Conservation (phyloP, 2,797 vertebrate genomes). For the Eulemur coronatus region DNA sequence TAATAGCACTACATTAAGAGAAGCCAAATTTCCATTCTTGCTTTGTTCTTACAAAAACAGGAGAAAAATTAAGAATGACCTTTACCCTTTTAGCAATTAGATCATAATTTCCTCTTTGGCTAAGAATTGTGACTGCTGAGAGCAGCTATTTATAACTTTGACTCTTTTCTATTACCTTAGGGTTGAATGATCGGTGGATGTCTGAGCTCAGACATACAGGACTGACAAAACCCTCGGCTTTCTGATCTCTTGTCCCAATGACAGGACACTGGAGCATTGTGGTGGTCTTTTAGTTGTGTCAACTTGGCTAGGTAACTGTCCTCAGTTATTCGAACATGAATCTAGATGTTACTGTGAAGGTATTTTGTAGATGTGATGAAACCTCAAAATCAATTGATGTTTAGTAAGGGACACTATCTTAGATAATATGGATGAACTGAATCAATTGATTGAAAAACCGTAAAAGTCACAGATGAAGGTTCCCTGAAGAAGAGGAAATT, state of each 20-base stretch:
- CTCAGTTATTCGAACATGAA: neutral
- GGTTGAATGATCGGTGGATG: neutral
- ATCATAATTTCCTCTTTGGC: neutral
- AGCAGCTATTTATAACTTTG: neutral
- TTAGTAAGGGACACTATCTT: neutral
- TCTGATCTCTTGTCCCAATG: fast-evolving
- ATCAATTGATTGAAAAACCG: neutral
- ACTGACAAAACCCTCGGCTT: neutral
- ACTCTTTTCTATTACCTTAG: neutral
- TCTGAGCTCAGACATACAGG: neutral
- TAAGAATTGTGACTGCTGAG: neutral
- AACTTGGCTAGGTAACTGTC: fast-evolving
- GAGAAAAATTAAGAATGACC: neutral
- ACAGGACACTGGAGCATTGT: neutral
- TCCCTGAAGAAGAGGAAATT: neutral
- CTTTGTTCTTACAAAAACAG: conserved; percentile 39
- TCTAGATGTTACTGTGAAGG: neutral
- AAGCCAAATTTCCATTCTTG: neutral
- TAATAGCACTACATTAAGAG: conserved; percentile 22
- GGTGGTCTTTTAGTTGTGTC: neutral
- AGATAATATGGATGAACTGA: neutral
- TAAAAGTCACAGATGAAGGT: neutral
- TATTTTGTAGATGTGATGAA: neutral
- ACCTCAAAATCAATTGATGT: neutral
- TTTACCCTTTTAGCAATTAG: conserved; percentile 47